A percentile compares a stretch with the other conserved stretches of the same genome.
phyloP scores from a whole-genome alignment of 2,888 invertebrate species.

The Glyphotaelius pellucidus region DNA sequence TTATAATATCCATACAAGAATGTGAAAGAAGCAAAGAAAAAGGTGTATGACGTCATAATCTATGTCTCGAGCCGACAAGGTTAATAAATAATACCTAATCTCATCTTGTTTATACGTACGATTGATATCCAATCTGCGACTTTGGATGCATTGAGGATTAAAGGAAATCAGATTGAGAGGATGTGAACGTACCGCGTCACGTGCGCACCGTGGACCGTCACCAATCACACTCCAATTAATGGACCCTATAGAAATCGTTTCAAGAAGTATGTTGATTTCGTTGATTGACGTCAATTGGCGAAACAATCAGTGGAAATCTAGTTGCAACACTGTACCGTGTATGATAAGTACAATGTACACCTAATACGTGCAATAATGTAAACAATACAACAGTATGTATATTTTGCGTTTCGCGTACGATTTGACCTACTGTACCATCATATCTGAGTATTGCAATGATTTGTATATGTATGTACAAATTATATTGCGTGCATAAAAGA shows the following conservation, averaged over 20 bases:
- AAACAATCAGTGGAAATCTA: neutral
- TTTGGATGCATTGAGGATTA: neutral
- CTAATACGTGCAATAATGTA: neutral
- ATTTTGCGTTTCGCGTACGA: neutral
- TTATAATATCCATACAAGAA: too few relatives aligned
- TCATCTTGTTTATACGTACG: neutral
- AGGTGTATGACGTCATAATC: neutral
- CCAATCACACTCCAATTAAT: neutral
- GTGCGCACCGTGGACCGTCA: neutral
- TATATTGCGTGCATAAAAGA: too few relatives aligned
- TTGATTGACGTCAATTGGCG: neutral
- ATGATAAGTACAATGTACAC: neutral
- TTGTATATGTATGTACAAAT: neutral
- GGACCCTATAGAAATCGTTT: neutral
- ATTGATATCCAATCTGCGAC: neutral
- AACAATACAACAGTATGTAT: neutral
- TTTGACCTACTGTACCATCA: neutral
- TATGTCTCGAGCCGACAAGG: neutral
- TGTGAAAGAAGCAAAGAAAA: neutral
- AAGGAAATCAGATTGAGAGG: neutral
- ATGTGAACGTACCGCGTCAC: neutral
- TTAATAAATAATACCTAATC: neutral
- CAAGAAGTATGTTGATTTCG: slow-evolving; percentile 2
- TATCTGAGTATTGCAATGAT: neutral
- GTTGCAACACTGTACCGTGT: neutral